A percentile compares a stretch with the other conserved stretches of the same genome.
These are phyloP conservation scores for Scomber colias DNA, from an alignment of 2,113 vertebrate species.

Conservation along the genomic window DNA sequence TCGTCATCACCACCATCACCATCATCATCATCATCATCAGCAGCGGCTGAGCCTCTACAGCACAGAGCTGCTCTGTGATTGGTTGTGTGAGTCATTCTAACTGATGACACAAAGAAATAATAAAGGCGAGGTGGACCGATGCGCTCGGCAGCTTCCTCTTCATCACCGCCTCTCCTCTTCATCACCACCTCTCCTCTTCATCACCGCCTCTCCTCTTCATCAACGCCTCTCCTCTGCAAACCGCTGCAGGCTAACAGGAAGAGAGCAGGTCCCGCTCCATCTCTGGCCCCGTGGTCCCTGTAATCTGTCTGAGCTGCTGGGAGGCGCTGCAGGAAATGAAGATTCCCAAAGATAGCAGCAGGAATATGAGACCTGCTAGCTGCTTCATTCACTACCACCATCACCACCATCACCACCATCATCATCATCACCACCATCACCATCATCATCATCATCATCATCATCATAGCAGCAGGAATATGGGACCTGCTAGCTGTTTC, in stretches of 20 bases:
- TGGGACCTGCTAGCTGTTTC: background rate
- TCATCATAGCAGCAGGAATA: background rate
- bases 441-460: no score
- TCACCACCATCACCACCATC: no score
- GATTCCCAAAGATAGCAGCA: background rate
- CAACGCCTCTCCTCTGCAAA: background rate
- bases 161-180: constrained; percentile 1
- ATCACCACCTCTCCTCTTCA: background rate
- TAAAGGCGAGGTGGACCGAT: background rate
- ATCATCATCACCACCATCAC: no score
- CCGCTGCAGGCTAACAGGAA: background rate
- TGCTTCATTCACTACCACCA: background rate
- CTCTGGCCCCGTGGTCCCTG: background rate
- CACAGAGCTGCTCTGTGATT: constrained; percentile 39
- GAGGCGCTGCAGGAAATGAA: constrained; percentile 7
- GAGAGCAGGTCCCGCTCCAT: background rate
- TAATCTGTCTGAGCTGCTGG: background rate
- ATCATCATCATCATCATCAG: no score
- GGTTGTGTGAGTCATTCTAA: constrained; percentile 58
- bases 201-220: background rate
- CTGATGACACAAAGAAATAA: constrained; percentile 49
- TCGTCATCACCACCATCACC: no score
- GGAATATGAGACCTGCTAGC: background rate
- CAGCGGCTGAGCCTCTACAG: constrained; percentile 8
- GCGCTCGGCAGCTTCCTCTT: background rate